Base-by-base conservation (phyloP, 2,797 vertebrate genomes). In the Synaphobranchus kaupii region DNA sequence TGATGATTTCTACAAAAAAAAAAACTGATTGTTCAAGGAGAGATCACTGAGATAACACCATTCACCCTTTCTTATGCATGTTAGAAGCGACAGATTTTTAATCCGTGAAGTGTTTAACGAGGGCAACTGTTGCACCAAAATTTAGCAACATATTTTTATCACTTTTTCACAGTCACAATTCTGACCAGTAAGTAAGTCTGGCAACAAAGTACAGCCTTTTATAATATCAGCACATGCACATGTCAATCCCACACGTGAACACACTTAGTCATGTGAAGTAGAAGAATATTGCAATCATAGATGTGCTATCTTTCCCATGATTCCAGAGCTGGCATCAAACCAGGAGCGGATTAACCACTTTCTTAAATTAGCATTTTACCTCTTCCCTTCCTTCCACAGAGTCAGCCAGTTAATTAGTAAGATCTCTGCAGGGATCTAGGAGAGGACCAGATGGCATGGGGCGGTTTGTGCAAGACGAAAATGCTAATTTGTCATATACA, bases 401-500 rank as follows among this genome's bases (percentile, higher is more conserved):
- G 91, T 91, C 90, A 90, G 91, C 88, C 89, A 88, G 90, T 91
- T 93, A 93, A 93, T 93, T 93, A 93, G 90, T 85, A 88, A 60
- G 60, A 88, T 90, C 91, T 92, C 92, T 85, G 84, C 87, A 76
- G 91, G 91, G 90, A 92, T 50, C 81, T 85, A 76, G 86, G 88
- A 84, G 89, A 89, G 84, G 90, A 92, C 89, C 93, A 93, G 92
- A 93, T 93, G 93, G 91, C 90, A 92, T 66, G 52, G 90, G 88
- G 90, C 90, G 90, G 89, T 86, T 89, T 89, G 89, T 89, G 90
- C 88, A 76, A 89, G 88, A 92, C 91, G 88, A 92, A 93, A 92
- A 93, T 93, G 91, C 90, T 91, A 92, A 93, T 93, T 91, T 91
- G 90, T 92, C 90, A 92, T 92, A 92, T 92, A 88, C 88, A 87